phyloP scores from a whole-genome alignment of 2,113 vertebrate species.

The Tachycineta bicolor region DNA sequence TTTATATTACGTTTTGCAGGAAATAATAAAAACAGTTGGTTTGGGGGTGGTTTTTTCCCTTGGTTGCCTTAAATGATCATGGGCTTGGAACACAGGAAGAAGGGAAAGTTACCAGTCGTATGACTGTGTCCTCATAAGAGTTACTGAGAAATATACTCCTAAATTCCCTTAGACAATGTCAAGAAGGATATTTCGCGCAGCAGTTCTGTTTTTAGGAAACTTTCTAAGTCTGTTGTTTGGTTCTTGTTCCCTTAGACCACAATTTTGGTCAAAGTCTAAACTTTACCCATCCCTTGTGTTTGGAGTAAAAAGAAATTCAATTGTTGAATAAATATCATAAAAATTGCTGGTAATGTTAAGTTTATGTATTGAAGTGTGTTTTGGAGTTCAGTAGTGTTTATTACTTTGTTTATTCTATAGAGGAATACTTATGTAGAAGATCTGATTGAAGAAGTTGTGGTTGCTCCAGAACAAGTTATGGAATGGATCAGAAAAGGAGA shows the following conservation, averaged over 20 bases:
- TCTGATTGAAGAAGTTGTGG: constrained; percentile 91
- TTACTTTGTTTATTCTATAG: constrained; percentile 58
- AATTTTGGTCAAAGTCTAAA: not conserved
- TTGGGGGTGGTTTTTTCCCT: not conserved
- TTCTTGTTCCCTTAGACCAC: not conserved
- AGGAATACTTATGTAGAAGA: constrained; percentile 93
- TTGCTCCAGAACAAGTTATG: constrained; percentile 84
- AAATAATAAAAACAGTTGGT: not conserved
- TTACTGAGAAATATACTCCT: not conserved
- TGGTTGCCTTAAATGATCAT: not conserved
- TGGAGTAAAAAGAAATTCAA: not conserved
- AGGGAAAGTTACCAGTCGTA: not conserved
- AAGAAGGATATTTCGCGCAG: not conserved
- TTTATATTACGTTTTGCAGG: not conserved
- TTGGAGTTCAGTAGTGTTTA: not conserved
- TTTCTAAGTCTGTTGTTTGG: not conserved
- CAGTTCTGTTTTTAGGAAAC: not conserved
- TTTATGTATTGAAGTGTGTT: not conserved
- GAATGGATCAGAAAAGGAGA: constrained; percentile 93
- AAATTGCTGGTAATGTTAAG: not conserved
- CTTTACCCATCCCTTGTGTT: not conserved
- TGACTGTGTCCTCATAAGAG: not conserved
- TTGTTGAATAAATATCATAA: not conserved
- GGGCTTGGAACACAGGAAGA: not conserved
- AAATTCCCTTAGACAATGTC: not conserved